Percentiles rank a stretch among this genome's conserved stretches.
Evolutionary conservation across 2,797 vertebrate genomes (phyloP).

Genomic region (Silurus aristotelis): DNA sequence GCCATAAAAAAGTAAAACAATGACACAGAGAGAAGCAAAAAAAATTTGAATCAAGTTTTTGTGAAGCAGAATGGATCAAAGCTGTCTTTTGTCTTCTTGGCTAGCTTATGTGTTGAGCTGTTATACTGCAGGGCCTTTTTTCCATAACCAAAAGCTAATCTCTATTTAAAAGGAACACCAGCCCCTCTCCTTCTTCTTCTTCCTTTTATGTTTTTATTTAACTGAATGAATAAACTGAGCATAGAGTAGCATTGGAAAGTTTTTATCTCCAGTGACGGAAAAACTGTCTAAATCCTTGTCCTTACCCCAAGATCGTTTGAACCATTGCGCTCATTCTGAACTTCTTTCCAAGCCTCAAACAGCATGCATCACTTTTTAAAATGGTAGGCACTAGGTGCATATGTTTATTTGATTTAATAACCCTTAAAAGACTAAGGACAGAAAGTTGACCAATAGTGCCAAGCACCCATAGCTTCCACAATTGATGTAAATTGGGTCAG

Average conservation of each 20-base stretch:
- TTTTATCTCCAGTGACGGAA: background rate
- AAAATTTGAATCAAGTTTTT: constrained; percentile 1
- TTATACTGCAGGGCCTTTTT: background rate
- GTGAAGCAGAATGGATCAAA: background rate
- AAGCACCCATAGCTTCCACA: background rate
- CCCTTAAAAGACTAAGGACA: background rate
- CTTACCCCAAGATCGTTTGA: too few relatives aligned
- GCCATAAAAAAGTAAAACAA: constrained; percentile 24
- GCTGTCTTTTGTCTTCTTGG: constrained; percentile 1
- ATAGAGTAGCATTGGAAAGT: background rate
- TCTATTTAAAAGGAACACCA: background rate
- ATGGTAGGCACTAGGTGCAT: background rate
- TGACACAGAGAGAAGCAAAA: background rate
- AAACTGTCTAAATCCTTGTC: too few relatives aligned
- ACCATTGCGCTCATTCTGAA: background rate
- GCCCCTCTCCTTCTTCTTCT: background rate
- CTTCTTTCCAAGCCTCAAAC: background rate
- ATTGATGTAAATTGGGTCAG: background rate
- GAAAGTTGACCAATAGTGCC: background rate
- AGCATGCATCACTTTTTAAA: background rate
- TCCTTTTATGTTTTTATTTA: background rate
- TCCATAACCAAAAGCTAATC: background rate
- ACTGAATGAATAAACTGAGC: constrained; percentile 11
- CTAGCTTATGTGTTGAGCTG: background rate
- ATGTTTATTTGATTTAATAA: background rate